Evolutionary conservation across 1,140 invertebrate genomes (phyloP).

Genomic region (Bombyx mandarina): DNA sequence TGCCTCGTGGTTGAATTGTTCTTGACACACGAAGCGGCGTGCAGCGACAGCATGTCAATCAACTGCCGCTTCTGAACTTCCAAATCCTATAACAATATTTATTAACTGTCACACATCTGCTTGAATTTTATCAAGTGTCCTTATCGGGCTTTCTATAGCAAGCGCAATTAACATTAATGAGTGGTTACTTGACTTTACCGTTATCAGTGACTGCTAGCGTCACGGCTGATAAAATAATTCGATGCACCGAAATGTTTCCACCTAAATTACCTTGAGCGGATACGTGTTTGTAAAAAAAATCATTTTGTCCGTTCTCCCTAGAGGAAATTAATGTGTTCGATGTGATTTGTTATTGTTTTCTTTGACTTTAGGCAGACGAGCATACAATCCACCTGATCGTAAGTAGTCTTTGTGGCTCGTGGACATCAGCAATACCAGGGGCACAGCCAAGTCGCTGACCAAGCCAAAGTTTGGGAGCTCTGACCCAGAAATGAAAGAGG

Average conservation of each 20-base stretch:
- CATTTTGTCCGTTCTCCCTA: too few relatives aligned
- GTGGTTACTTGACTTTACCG: slow-evolving; percentile 7
- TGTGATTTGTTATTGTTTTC: too few relatives aligned
- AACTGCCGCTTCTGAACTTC: slow-evolving; percentile 81
- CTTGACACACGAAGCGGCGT: slow-evolving; percentile 79
- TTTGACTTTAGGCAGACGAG: too few relatives aligned
- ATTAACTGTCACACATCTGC: background rate
- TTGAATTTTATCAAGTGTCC: background rate
- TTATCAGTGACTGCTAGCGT: slow-evolving; percentile 11
- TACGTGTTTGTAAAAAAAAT: too few relatives aligned
- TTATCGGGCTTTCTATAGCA: slow-evolving; percentile 10
- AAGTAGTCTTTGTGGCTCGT: too few relatives aligned
- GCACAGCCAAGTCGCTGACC: too few relatives aligned
- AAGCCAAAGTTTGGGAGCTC: too few relatives aligned
- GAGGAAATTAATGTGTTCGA: too few relatives aligned
- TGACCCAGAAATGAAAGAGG: too few relatives aligned
- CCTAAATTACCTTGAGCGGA: too few relatives aligned
- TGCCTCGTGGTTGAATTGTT: slow-evolving; percentile 55
- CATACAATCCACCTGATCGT: too few relatives aligned
- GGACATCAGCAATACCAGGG: too few relatives aligned
- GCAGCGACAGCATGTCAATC: slow-evolving; percentile 81
- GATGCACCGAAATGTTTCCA: background rate
- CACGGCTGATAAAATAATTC: slow-evolving; percentile 10
- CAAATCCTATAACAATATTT: slow-evolving; percentile 72
- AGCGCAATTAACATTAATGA: slow-evolving; percentile 14